Base-by-base conservation (phyloP, 2,797 vertebrate species). In the Odontamblyopus rebecca region DNA sequence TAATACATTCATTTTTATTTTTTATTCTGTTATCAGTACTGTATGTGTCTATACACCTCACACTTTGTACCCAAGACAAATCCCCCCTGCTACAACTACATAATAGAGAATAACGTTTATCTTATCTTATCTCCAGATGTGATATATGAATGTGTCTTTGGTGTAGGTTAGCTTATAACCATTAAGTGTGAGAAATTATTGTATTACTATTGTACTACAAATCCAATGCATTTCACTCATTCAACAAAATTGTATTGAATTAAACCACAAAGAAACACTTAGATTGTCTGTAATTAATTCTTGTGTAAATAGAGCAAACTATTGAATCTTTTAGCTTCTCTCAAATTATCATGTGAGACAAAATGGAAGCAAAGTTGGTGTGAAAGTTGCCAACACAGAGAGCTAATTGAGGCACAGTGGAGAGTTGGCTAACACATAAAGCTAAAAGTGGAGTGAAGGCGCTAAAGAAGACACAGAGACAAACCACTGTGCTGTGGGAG, bases 381-480 rank as follows among this genome's bases (percentile, higher is more conserved):
- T 61, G 35, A 79, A 77, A 68, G 67, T 79, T 62, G n/a, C 76
- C 11, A 74, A 80, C 62, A 71, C 48, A 23, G 27, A 54, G 74
- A 77, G 84, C 73, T 67, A 62, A 78, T 85, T 64, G 66, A 73
- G 50, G 64, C 60, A 69, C 62, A 65, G 79, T 61, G 26, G 63
- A 67, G 44, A 48, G 44, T 15, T 79, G 57, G 27, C 76, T 19
- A 73, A 80, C 62, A 71, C 35, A 23, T 15, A 54, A 71, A 76
- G 84, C 73, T 67, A 62, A 78, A 84, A 65, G 75, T 67, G 26
- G 63, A 67, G 48, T 6, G 63, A 66, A 57, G 68, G 61, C 72
- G 77, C 84, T 80, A 73, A 82, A 81, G 82, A 82, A 61, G 64
- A 75, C 67, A n/a, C 50, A 32, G 29, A 32, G 65, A 32, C 15